Percentiles rank a stretch among this genome's conserved stretches.
Evolutionary conservation across 2,888 invertebrate species (phyloP).

Genomic region (Neuroscelio doddi): DNA sequence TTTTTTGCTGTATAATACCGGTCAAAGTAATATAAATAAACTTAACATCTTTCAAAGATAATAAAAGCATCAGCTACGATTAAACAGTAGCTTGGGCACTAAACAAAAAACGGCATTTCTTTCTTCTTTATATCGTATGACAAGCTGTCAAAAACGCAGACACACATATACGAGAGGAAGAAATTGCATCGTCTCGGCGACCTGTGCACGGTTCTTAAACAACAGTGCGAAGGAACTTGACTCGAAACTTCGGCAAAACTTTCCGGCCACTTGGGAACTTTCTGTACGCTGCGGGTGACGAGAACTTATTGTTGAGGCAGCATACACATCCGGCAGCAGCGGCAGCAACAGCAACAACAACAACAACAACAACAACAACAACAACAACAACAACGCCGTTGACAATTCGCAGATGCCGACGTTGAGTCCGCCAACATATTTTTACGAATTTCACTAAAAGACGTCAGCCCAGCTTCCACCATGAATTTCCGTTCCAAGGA

Average conservation of each 20-base stretch:
- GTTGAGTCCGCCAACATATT: slow-evolving; percentile 13
- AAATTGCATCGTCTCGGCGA: slow-evolving; percentile 2
- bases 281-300: slow-evolving; percentile 44
- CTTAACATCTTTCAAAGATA: not conserved
- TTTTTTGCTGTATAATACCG: too few species aligned
- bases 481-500: slow-evolving; percentile 7
- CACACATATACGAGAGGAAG: slow-evolving; percentile 2
- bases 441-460: slow-evolving; percentile 19
- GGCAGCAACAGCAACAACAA: slow-evolving; percentile 19
- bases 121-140: slow-evolving; percentile 7
- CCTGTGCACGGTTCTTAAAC: slow-evolving; percentile 32
- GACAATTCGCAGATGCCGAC: slow-evolving; percentile 28
- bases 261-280: slow-evolving; percentile 49
- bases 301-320: slow-evolving; percentile 49
- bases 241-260: slow-evolving; percentile 49
- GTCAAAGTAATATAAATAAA: too few species aligned
- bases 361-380: slow-evolving; percentile 15
- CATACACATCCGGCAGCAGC: slow-evolving; percentile 33
- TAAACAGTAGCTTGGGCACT: not conserved
- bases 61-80: not conserved
- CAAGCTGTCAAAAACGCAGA: slow-evolving; percentile 35
- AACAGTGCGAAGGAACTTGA: slow-evolving; percentile 29
- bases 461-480: slow-evolving; percentile 8
- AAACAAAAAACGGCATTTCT: slow-evolving; percentile 6
- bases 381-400: slow-evolving; percentile 23